Conservation (phyloP, 2,797 vertebrate species). For the Diplodus puntazzo region DNA sequence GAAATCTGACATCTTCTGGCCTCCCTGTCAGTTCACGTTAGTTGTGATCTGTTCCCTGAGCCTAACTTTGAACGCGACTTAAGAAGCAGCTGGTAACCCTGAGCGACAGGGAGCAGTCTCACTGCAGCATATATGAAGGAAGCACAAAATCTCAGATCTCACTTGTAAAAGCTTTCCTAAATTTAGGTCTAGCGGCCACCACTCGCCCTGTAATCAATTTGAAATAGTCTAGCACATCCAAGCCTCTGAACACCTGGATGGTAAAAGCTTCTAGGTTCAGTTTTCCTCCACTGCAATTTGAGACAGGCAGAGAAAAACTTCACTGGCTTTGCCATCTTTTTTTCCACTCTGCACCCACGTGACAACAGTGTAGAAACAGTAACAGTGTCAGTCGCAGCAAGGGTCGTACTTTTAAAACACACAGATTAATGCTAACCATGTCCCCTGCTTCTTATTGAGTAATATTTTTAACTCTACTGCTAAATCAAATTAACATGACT, state of each 20-base stretch:
- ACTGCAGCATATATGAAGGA: conserved; percentile 34
- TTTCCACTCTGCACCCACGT: conserved; percentile 19
- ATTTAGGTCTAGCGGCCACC: conserved; percentile 58
- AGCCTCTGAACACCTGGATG: conserved; percentile 60
- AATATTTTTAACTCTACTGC: conserved; percentile 35
- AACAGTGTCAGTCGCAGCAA: not conserved
- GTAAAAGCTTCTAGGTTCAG: conserved; percentile 5
- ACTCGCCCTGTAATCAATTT: conserved; percentile 70
- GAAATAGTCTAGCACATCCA: conserved; percentile 56
- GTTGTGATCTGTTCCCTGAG: conserved; percentile 45
- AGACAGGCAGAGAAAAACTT: conserved; percentile 33
- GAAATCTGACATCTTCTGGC: conserved; percentile 46
- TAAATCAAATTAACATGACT: conserved; percentile 46
- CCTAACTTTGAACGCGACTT: conserved; percentile 56
- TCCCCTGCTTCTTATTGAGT: conserved; percentile 28
- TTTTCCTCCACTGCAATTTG: conserved; percentile 32
- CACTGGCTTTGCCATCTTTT: conserved; percentile 32
- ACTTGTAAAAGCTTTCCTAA: conserved; percentile 63
- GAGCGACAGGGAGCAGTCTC: conserved; percentile 60
- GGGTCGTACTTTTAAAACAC: not conserved
- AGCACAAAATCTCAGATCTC: conserved; percentile 68
- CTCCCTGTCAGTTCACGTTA: conserved; percentile 62
- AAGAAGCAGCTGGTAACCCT: conserved; percentile 63
- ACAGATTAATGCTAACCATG: conserved; percentile 31
- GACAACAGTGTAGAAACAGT: conserved; percentile 12